phyloP scores from a whole-genome alignment of 35 echinoderm and acorn worm species.

The Anneissia japonica region DNA sequence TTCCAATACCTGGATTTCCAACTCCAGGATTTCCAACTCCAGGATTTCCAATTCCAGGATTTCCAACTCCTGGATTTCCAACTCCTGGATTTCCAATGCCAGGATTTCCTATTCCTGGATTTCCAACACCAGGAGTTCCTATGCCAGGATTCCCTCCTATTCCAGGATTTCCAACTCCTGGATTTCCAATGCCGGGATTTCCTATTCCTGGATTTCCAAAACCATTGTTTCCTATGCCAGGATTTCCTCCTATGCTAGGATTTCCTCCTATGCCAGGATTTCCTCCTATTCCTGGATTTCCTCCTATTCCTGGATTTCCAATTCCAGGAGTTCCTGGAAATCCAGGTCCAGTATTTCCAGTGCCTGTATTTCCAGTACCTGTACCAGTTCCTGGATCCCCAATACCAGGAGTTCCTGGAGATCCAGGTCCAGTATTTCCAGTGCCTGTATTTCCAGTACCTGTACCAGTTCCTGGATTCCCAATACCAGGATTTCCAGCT shows the following conservation, averaged over 20 bases:
- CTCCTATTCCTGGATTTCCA: neutral
- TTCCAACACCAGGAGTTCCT: no score
- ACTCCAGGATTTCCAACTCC: no score
- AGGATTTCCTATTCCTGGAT: no score
- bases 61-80: no score
- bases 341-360: neutral
- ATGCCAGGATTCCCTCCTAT: no score
- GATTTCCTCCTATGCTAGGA: neutral
- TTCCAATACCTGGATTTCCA: no score
- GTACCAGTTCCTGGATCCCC: neutral
- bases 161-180: no score
- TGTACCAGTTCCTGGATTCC: neutral
- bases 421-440: neutral
- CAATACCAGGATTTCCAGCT: neutral
- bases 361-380: neutral
- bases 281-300: neutral
- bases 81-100: no score
- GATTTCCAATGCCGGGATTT: no score
- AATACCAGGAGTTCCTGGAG: neutral
- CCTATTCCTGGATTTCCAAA: no score
- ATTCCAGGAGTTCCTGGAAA: neutral
- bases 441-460: neutral
- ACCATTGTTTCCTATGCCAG: no score
- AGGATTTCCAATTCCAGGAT: no score
- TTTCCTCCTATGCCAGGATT: neutral